Conservation (phyloP, 2,113 vertebrate genomes). For the Oreochromis niloticus region DNA sequence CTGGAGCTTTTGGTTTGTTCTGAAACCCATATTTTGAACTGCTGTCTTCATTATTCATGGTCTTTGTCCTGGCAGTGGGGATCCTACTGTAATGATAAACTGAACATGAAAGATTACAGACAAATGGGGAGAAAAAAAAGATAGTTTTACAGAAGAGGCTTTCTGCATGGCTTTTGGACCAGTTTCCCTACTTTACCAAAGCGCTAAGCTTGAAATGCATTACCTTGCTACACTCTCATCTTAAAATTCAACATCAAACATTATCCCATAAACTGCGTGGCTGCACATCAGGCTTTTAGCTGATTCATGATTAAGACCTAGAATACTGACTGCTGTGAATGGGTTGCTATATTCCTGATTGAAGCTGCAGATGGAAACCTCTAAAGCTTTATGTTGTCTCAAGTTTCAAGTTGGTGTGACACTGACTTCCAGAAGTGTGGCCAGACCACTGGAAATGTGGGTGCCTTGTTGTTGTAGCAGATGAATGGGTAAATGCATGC, state of each 20-base stretch:
- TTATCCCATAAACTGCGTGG: background rate
- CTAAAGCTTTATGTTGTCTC: slow-evolving; percentile 24
- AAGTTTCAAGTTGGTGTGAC: slow-evolving; percentile 45
- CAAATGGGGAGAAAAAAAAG: background rate
- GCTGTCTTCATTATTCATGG: slow-evolving; percentile 6
- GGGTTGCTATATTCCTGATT: slow-evolving; percentile 23
- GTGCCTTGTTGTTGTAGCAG: slow-evolving; percentile 10
- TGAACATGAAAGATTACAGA: background rate
- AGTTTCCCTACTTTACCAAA: background rate
- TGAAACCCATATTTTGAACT: slow-evolving; percentile 23
- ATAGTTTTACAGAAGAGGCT: background rate
- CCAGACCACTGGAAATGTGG: background rate
- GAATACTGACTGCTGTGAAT: slow-evolving; percentile 30
- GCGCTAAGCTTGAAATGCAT: background rate
- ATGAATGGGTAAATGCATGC: background rate
- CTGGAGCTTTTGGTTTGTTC: slow-evolving; percentile 42
- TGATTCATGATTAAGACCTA: background rate
- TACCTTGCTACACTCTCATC: background rate
- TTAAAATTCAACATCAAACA: background rate
- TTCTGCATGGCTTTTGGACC: background rate
- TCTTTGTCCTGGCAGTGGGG: background rate
- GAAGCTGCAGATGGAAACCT: slow-evolving; percentile 42
- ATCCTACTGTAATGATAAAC: background rate
- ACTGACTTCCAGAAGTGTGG: slow-evolving; percentile 7
- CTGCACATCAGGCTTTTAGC: background rate